Conservation (phyloP, 2,797 vertebrate species). For the Falco naumanni region DNA sequence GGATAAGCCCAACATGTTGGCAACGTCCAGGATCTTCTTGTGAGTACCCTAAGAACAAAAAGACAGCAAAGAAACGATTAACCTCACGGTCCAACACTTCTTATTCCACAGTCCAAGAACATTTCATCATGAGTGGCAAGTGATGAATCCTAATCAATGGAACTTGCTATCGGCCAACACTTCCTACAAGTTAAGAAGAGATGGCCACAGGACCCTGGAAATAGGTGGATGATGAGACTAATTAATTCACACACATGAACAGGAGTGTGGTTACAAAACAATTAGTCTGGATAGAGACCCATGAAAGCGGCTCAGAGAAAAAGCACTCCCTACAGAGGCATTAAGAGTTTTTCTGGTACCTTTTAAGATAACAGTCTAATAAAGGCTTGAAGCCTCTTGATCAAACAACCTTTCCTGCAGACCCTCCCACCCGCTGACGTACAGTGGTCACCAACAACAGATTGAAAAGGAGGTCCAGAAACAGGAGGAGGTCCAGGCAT, state of each 20-base stretch:
- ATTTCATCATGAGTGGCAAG: background rate
- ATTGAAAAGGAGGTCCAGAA: background rate
- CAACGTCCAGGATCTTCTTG: slow-evolving; percentile 98
- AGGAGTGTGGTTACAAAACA: background rate
- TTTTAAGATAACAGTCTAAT: background rate
- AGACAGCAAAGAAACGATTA: background rate
- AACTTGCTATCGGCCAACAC: background rate
- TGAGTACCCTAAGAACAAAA: slow-evolving; percentile 86
- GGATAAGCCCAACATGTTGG: slow-evolving; percentile 95
- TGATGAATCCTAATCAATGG: background rate
- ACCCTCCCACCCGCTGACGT: background rate
- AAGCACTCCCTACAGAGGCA: background rate
- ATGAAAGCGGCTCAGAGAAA: background rate
- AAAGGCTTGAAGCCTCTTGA: background rate
- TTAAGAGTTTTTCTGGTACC: background rate
- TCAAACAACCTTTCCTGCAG: background rate
- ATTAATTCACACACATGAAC: background rate
- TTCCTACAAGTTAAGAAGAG: background rate
- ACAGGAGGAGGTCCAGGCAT: background rate
- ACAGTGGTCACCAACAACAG: background rate
- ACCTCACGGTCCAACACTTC: background rate
- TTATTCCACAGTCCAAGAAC: background rate
- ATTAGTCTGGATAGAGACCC: background rate
- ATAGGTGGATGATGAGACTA: background rate
- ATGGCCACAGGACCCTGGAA: background rate